Base-by-base conservation (phyloP, 2,113 vertebrate species). In the Sander lucioperca region DNA sequence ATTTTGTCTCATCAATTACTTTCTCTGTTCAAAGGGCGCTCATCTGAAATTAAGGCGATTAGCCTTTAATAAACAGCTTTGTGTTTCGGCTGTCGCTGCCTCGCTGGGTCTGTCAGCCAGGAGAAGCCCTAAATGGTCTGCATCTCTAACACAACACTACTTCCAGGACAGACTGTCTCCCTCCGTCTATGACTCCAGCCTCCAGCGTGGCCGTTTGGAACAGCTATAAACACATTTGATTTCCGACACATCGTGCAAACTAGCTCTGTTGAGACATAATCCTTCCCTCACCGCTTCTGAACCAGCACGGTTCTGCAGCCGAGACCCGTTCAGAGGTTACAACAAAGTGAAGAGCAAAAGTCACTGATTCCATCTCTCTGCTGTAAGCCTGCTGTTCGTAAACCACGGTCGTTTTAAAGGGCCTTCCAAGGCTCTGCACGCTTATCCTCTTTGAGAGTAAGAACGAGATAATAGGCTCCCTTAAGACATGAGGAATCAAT, bases 31-130 rank as follows among this genome's bases (percentile, higher is more conserved):
- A 82, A 76, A 59, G 79, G 59, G 83, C 88, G 47, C 74, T 95
- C 93, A 92, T 93, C 94, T 94, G 92, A 92, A 90, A 93, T 91
- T 47, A 93, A 95, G 81, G 83, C 6, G 92, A 95, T 96, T 94
- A 95, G 88, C 65, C 74, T 82, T 91, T 75, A 88, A 80, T 65
- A 91, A 91, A 94, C 93, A 91, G 77, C 62, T 69, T 69, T 62
- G 73, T 84, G 82, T 86, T 89, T 87, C 48, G 62, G 82, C 79
- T 72, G 50, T 58, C 6, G 30, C 78, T 23, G 67, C 39, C 74
- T 68, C 61, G 23, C 82, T 65, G 65, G 67, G 50, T 50, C 78
- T 6, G 51, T 88, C 84, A 79, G 66, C 80, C 77, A 15, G 66
- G 5, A n/a, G 43, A 50, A 73, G 70, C 63, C 72, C 48, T 9